Conservation (phyloP, 2,113 vertebrate genomes). For the Hippoglossus stenolepis region DNA sequence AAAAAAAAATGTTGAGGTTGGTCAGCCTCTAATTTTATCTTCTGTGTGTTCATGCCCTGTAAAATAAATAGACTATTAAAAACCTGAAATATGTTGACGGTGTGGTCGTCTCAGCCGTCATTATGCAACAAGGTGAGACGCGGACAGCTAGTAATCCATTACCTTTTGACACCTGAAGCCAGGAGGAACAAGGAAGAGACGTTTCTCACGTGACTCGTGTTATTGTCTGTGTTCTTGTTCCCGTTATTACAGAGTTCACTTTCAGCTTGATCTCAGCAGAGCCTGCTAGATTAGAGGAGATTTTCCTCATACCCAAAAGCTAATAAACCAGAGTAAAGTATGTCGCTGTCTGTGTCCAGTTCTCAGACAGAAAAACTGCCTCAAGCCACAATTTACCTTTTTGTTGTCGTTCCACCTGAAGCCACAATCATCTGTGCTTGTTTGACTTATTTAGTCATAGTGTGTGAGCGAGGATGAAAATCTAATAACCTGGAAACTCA, state of each 20-base stretch:
- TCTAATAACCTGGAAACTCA: background rate
- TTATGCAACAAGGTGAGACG: background rate
- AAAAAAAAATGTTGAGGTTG: background rate
- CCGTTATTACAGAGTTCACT: constrained; percentile 59
- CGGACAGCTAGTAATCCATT: too few species aligned
- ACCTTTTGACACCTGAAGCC: background rate
- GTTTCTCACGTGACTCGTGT: background rate
- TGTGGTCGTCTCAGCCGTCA: background rate
- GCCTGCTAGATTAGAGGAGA: constrained; percentile 47
- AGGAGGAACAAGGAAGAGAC: background rate
- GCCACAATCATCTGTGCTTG: background rate
- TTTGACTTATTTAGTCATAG: background rate
- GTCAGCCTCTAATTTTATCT: background rate
- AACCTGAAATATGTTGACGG: background rate
- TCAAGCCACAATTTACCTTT: background rate
- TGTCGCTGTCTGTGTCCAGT: constrained; percentile 35
- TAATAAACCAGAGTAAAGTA: constrained; percentile 57
- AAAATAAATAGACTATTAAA: background rate
- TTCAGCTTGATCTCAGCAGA: constrained; percentile 41
- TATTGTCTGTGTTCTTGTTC: constrained; percentile 52
- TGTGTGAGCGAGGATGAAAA: background rate
- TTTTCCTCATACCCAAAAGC: constrained; percentile 67
- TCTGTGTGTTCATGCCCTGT: background rate
- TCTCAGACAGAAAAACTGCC: constrained; percentile 12
- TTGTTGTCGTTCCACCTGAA: background rate